A percentile compares a stretch with the other conserved stretches of the same genome.
Evolutionary conservation across 1,140 invertebrate species (phyloP).

Genomic region (Whitmania pigra): DNA sequence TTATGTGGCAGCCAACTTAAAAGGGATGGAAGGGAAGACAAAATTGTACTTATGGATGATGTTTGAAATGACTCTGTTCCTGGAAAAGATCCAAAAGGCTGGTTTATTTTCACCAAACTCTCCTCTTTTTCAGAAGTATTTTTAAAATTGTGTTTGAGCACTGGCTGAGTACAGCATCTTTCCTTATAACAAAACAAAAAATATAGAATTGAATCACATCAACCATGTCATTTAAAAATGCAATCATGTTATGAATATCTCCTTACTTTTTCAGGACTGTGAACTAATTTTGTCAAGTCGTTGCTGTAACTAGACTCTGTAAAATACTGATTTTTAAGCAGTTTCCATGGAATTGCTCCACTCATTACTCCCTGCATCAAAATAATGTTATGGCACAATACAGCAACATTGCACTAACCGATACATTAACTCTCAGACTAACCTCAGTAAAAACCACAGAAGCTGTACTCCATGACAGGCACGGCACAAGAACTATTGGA

Average conservation of each 20-base stretch:
- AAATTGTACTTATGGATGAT: too few relatives aligned
- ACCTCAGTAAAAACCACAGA: conserved; percentile 86
- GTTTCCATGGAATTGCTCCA: conserved; percentile 81
- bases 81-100: too few relatives aligned
- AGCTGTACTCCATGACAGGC: conserved; percentile 91
- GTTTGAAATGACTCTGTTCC: too few relatives aligned
- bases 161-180: too few relatives aligned
- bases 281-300: conserved; percentile 61
- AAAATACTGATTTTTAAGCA: conserved; percentile 75
- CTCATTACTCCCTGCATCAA: conserved; percentile 73
- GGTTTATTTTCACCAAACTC: background rate
- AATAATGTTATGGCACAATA: background rate
- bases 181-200: too few relatives aligned
- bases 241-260: too few relatives aligned
- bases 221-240: too few relatives aligned
- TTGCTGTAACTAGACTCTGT: conserved; percentile 66
- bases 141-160: too few relatives aligned
- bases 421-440: background rate
- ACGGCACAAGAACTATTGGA: conserved; percentile 80
- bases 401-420: background rate
- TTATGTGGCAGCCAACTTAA: background rate
- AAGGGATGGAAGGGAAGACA: too few relatives aligned
- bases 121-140: background rate
- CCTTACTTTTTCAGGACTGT: conserved; percentile 35
- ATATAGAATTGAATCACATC: too few relatives aligned